These are phyloP conservation scores for Drosophila paracracens DNA, from an alignment of 2,888 invertebrate species.

Conservation along the genomic window DNA sequence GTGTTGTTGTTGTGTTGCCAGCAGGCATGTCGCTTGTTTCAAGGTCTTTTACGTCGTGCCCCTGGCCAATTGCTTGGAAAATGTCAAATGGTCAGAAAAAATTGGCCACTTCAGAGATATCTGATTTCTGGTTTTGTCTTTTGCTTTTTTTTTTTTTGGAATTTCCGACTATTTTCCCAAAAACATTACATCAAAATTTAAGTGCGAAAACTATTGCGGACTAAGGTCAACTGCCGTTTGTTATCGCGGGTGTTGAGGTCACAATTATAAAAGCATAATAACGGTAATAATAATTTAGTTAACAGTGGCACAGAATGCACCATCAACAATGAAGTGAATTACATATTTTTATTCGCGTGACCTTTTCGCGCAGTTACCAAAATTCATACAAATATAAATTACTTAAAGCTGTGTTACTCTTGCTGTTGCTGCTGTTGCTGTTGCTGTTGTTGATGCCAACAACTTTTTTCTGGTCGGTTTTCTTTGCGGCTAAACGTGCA, in stretches of 20 bases:
- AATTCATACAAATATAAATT: constrained; percentile 38
- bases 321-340: constrained; percentile 44
- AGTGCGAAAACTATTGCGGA: constrained; percentile 51
- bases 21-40: constrained; percentile 49
- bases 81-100: constrained; percentile 63
- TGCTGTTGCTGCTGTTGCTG: constrained; percentile 5
- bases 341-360: constrained; percentile 56
- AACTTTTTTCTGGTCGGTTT: constrained; percentile 51
- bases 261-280: constrained; percentile 35
- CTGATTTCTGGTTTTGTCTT: constrained; percentile 44
- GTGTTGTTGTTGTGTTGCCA: constrained; percentile 34
- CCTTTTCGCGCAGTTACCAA: constrained; percentile 76
- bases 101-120: constrained; percentile 32
- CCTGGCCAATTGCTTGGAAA: constrained; percentile 63
- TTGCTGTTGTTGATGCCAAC: constrained; percentile 50
- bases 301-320: constrained; percentile 50
- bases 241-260: constrained; percentile 74
- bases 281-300: constrained; percentile 45
- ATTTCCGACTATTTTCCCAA: constrained; percentile 53
- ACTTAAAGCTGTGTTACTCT: constrained; percentile 28
- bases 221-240: constrained; percentile 60
- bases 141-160: neutral
- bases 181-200: constrained; percentile 57
- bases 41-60: constrained; percentile 67
- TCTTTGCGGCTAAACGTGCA: constrained; percentile 71